Evolutionary conservation across 1,140 invertebrate species (phyloP).

Genomic region (Pogonognathellus flavescens): DNA sequence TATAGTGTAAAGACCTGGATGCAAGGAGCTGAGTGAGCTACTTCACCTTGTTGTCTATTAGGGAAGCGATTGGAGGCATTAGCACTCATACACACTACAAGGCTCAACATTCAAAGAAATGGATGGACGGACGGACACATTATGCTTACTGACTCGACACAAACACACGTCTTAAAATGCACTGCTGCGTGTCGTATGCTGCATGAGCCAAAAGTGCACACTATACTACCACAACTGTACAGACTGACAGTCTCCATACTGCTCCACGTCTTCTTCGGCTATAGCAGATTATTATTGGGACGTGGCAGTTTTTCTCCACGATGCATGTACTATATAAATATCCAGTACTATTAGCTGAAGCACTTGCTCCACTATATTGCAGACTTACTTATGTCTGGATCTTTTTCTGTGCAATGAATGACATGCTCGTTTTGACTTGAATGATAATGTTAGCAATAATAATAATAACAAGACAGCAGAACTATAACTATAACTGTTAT

Average conservation of each 20-base stretch:
- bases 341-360: too few relatives aligned
- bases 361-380: background rate
- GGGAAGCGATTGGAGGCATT: background rate
- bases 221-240: background rate
- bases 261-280: background rate
- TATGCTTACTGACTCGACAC: constrained; percentile 12
- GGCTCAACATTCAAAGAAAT: constrained; percentile 15
- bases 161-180: too few relatives aligned
- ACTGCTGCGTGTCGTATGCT: too few relatives aligned
- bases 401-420: background rate
- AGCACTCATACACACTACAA: background rate
- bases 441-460: constrained; percentile 12
- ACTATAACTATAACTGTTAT: too few relatives aligned
- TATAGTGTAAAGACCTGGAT: too few relatives aligned
- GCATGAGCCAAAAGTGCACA: background rate
- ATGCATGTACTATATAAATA: too few relatives aligned
- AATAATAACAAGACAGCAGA: background rate
- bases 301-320: too few relatives aligned
- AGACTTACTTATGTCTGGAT: background rate
- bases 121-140: constrained; percentile 12
- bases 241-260: background rate
- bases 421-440: background rate
- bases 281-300: too few relatives aligned
- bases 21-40: too few relatives aligned
- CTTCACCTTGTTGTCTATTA: background rate